Percentiles rank a stretch among this genome's conserved stretches.
Evolutionary conservation across 2,113 vertebrate genomes (phyloP).

Genomic region (Athene noctua): DNA sequence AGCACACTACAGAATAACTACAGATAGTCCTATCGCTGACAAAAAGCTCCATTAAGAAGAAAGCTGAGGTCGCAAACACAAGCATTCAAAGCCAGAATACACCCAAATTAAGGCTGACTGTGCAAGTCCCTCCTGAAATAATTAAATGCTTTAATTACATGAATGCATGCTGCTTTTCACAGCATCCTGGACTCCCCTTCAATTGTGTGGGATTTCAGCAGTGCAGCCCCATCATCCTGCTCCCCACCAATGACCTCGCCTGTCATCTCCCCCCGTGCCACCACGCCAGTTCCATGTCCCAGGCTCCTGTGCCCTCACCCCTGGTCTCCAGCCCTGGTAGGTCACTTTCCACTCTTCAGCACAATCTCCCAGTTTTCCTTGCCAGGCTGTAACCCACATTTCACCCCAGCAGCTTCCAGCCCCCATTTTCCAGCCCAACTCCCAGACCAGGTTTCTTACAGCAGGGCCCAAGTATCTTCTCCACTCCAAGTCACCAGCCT

Average conservation of each 20-base stretch:
- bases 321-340: neutral
- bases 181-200: neutral
- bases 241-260: neutral
- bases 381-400: neutral
- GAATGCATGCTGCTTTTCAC: neutral
- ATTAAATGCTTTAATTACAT: neutral
- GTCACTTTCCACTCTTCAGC: neutral
- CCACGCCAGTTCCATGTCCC: neutral
- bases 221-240: neutral
- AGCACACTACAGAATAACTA: neutral
- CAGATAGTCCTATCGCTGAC: neutral
- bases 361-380: neutral
- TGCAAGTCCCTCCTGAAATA: neutral
- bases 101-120: neutral
- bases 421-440: fast-evolving
- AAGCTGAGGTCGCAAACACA: neutral
- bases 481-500: neutral
- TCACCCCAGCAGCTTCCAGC: neutral
- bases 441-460: neutral
- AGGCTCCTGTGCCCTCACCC: neutral
- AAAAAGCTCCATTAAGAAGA: neutral
- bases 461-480: neutral
- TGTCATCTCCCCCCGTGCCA: neutral
- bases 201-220: neutral
- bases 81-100: neutral